phyloP scores from a whole-genome alignment of 2,113 vertebrate genomes.

The Dryoscopus gambensis region DNA sequence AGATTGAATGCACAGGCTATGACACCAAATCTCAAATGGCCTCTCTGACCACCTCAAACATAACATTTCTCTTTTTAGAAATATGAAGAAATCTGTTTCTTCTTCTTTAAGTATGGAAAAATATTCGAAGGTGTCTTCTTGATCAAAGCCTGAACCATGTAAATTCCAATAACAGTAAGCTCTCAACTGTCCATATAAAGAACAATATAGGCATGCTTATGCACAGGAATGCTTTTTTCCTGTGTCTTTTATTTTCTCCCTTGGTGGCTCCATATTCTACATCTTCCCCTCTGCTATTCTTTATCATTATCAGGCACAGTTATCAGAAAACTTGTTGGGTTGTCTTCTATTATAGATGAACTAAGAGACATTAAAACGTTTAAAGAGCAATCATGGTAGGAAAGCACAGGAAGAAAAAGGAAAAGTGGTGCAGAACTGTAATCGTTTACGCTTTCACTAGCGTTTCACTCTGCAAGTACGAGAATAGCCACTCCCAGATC shows the following conservation, averaged over 20 bases:
- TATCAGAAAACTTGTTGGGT: neutral
- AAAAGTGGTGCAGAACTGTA: neutral
- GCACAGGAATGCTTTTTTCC: neutral
- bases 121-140: neutral
- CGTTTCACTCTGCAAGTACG: neutral
- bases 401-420: neutral
- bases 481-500: neutral
- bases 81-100: neutral
- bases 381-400: neutral
- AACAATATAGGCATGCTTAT: neutral
- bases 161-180: neutral
- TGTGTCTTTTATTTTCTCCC: neutral
- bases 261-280: neutral
- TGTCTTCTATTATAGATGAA: neutral
- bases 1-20: neutral
- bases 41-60: neutral
- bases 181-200: neutral
- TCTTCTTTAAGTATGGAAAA: neutral
- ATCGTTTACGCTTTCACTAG: neutral
- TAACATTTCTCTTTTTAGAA: neutral
- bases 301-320: neutral
- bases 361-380: neutral
- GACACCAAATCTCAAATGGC: neutral
- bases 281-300: neutral
- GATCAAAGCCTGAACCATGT: neutral